phyloP scores from a whole-genome alignment of 1,140 invertebrate genomes.

The Caenorhabditis remanei region DNA sequence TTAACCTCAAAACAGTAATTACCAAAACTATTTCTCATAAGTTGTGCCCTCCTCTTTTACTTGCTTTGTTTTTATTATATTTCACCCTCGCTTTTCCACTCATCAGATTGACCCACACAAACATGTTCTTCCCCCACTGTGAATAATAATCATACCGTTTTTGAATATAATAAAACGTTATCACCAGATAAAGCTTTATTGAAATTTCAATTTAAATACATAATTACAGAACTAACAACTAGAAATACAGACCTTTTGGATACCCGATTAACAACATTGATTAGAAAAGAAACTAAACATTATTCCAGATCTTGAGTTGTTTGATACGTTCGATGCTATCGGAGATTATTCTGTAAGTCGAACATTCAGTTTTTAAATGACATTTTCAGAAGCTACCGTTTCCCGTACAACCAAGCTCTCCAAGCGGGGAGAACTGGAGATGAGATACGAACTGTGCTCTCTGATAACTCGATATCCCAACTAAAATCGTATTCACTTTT shows the following conservation, averaged over 20 bases:
- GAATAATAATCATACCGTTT: slow-evolving; percentile 50
- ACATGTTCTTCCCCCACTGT: not conserved
- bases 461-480: not conserved
- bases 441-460: not conserved
- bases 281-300: not conserved
- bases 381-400: not conserved
- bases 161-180: slow-evolving; percentile 51
- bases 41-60: not conserved
- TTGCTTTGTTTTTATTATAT: not conserved
- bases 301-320: not conserved
- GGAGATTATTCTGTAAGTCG: not conserved
- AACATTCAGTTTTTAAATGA: not conserved
- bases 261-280: not conserved
- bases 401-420: slow-evolving; percentile 21
- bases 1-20: slow-evolving; percentile 46
- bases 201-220: not conserved
- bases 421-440: not conserved
- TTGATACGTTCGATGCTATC: not conserved
- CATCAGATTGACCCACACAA: slow-evolving; percentile 40
- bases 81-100: not conserved
- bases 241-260: not conserved
- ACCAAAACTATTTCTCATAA: not conserved
- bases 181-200: not conserved
- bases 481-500: slow-evolving; percentile 9
- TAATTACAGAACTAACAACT: slow-evolving; percentile 5